A percentile compares a stretch with the other conserved stretches of the same genome.
These are phyloP conservation scores for Trididemnum nubilum DNA, from an alignment of 23 tunicate genomes.

Conservation along the genomic window DNA sequence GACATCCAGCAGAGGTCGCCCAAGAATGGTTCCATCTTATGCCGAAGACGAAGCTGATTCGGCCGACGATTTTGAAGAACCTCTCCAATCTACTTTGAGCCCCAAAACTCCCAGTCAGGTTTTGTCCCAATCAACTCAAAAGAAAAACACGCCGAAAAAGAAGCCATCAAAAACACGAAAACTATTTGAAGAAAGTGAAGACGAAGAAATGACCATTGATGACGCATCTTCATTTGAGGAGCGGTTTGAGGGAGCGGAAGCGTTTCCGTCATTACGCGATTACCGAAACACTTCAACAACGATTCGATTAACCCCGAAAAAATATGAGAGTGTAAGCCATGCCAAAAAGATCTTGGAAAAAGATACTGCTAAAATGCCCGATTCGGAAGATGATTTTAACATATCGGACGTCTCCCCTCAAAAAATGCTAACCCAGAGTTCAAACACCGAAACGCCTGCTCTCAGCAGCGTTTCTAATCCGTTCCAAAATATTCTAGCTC, in stretches of 20 bases:
- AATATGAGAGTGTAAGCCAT: background rate
- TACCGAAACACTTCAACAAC: background rate
- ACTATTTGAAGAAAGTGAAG: background rate
- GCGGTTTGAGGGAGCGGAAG: background rate
- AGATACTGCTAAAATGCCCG: background rate
- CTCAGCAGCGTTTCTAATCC: constrained; percentile 10
- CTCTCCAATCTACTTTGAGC: background rate
- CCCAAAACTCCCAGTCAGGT: too few species aligned
- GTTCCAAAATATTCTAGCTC: constrained; percentile 3
- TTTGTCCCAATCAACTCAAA: too few species aligned
- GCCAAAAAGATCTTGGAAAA: too few species aligned
- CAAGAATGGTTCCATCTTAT: constrained; percentile 25
- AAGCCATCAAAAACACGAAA: background rate
- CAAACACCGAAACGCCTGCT: background rate
- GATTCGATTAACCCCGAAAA: background rate
- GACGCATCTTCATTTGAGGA: background rate
- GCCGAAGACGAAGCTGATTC: background rate
- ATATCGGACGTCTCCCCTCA: background rate
- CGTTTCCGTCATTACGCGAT: background rate
- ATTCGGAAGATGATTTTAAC: background rate
- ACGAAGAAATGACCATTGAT: background rate
- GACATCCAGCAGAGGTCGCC: constrained; percentile 28
- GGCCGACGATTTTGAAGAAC: constrained; percentile 21
- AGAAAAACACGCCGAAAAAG: background rate
- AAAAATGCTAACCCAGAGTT: background rate